Evolutionary conservation across 2,888 invertebrate genomes (phyloP).

Genomic region (Caenorhabditis auriculariae): DNA sequence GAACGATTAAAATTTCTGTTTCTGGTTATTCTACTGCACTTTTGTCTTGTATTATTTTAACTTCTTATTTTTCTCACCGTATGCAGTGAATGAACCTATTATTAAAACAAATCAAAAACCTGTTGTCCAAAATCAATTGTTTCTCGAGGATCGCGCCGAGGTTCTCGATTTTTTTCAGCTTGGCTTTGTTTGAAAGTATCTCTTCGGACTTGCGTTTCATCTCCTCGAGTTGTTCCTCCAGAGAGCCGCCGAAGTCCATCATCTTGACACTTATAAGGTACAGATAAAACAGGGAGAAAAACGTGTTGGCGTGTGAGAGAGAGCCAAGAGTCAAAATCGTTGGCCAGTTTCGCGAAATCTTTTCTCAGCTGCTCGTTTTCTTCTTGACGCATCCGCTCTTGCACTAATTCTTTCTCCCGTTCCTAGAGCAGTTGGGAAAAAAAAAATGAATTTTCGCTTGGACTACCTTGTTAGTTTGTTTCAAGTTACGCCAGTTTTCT

Average conservation of each 20-base stretch:
- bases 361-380: conserved; percentile 97
- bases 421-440: no score
- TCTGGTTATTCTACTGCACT: no score
- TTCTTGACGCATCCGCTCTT: conserved; percentile 96
- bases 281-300: not conserved
- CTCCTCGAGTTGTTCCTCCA: conserved; percentile 95
- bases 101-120: conserved; percentile 67
- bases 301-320: conserved; percentile 75
- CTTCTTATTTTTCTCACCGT: no score
- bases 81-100: no score
- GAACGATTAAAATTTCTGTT: no score
- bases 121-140: conserved; percentile 93
- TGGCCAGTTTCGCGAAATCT: conserved; percentile 98
- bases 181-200: conserved; percentile 87
- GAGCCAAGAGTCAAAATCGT: conserved; percentile 93
- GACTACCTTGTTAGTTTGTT: conserved; percentile 98
- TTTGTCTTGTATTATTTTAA: no score
- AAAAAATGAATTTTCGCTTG: conserved; percentile 64
- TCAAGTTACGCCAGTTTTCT: conserved; percentile 97
- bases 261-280: conserved; percentile 68
- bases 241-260: conserved; percentile 98
- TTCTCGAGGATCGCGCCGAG: conserved; percentile 92
- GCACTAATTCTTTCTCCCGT: conserved; percentile 85
- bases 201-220: conserved; percentile 89
- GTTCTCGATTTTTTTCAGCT: conserved; percentile 92